Conservation (phyloP, 2,797 vertebrate genomes). For the Vespertilio murinus region DNA sequence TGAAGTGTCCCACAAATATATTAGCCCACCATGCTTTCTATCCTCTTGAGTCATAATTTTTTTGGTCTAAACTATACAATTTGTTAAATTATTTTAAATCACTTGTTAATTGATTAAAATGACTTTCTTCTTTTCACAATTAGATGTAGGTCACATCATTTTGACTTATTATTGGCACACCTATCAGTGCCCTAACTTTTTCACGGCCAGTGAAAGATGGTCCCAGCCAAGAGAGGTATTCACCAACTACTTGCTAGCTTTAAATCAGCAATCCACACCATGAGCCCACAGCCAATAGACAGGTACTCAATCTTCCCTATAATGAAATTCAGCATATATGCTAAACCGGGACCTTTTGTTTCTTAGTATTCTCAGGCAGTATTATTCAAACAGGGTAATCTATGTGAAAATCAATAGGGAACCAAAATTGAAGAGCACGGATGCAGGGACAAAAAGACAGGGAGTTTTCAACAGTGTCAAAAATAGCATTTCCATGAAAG, state of each 20-base stretch:
- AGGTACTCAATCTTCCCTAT: neutral
- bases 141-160: neutral
- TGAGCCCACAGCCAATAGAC: neutral
- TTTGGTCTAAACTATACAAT: neutral
- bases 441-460: neutral
- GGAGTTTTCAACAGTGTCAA: neutral
- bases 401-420: neutral
- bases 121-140: neutral
- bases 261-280: neutral
- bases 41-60: neutral
- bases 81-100: slow-evolving; percentile 2
- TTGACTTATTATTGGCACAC: neutral
- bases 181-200: neutral
- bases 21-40: neutral
- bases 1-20: neutral
- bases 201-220: neutral
- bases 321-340: neutral
- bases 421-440: neutral
- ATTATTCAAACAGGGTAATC: neutral
- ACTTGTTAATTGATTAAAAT: neutral
- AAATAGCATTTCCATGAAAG: neutral
- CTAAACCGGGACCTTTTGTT: neutral
- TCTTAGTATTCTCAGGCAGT: neutral
- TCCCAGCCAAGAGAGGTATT: neutral
- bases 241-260: neutral